Evolutionary conservation across 2,113 vertebrate species (phyloP), one percentile per base, ranked within the genome.

Genomic region (Tachysurus fulvidraco): DNA sequence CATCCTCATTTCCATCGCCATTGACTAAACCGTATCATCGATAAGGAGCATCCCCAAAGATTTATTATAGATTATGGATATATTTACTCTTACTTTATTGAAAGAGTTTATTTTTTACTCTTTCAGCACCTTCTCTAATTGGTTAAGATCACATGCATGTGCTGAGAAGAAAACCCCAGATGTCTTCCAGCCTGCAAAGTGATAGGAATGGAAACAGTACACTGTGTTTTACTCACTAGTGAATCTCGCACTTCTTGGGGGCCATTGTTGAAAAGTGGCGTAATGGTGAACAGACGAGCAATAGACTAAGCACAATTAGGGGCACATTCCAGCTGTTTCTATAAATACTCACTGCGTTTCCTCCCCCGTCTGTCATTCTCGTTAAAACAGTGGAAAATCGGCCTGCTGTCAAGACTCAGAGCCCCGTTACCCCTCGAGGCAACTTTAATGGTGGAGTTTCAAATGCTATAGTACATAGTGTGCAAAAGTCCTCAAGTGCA

Each of bases 281-380:
- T 95, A 96, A 96, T 93, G 93, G 93, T 93, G 96, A 96, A 96
- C 95, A 96, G 96, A 95, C 95, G 92, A 94, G 94, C 92, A 94
- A 96, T 94, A 96, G 96, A 96, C 96, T 96, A 96, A 97, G 96
- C 96, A 97, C 94, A 97, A 97, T 98, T 97, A 97, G 93, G 90
- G 91, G 76, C 94, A 94, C 96, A 97, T 98, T 97, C 96, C 95
- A 96, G 91, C 93, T 90, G 86, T 95, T 95, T 96, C 96, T 97
- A 96, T 97, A 98, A 98, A 98, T 99, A 98, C 96, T 93, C 94
- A 89, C 91, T 86, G 90, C 84, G 94, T 95, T 97, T 97, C 96
- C 96, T 96, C 94, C 95, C 94, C 11, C 46, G 95, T 96, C 97
- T 97, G 97, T 93, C 94, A 95, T 96, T 95, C 96, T 97, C 96